phyloP scores from a whole-genome alignment of 2,888 invertebrate species.

The Zygogramma bicolorata region DNA sequence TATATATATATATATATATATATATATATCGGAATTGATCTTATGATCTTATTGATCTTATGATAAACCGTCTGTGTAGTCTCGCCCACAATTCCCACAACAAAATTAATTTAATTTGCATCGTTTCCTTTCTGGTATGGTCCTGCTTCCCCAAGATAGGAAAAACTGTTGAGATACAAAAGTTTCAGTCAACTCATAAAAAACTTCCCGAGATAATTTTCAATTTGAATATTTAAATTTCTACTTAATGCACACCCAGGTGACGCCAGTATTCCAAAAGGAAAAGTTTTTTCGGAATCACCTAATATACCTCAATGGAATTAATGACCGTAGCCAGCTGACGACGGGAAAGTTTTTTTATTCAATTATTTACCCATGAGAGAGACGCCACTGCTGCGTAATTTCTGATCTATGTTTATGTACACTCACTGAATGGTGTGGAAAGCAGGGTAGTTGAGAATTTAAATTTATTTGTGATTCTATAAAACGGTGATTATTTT shows the following conservation, averaged over 20 bases:
- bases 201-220: background rate
- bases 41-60: too few species aligned
- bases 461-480: background rate
- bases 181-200: background rate
- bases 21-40: too few species aligned
- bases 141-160: background rate
- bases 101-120: background rate
- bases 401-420: background rate
- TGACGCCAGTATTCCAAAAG: slow-evolving; percentile 5
- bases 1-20: too few species aligned
- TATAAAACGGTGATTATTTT: background rate
- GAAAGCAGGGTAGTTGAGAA: background rate
- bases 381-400: slow-evolving; percentile 4
- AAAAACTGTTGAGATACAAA: background rate
- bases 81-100: too few species aligned
- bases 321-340: slow-evolving; percentile 1
- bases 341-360: background rate
- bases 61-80: too few species aligned
- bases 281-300: background rate
- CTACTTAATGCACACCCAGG: slow-evolving; percentile 1
- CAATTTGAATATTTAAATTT: slow-evolving; percentile 7
- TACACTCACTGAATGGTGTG: background rate
- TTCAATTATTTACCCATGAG: slow-evolving; percentile 11
- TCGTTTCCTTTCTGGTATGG: background rate
- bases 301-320: slow-evolving; percentile 1